A percentile compares a stretch with the other conserved stretches of the same genome.
phyloP scores from a whole-genome alignment of 2,113 vertebrate species.

The Diadophis punctatus region DNA sequence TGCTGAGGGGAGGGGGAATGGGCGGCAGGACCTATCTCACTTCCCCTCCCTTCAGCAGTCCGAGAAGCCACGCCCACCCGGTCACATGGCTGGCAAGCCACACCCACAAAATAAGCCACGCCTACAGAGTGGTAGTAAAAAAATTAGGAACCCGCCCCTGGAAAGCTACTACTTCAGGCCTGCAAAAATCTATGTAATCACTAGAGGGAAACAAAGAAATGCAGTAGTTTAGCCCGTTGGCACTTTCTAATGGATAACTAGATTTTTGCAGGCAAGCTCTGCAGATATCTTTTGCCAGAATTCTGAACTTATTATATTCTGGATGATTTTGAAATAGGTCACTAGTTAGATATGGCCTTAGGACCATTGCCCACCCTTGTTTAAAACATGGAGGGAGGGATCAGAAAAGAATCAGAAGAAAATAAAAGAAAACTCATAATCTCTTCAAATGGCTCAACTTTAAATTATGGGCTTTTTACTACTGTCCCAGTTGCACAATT shows the following conservation, averaged over 20 bases:
- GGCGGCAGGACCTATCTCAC: too few relatives aligned
- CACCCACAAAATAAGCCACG: too few relatives aligned
- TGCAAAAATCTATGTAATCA: not conserved
- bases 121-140: too few relatives aligned
- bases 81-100: too few relatives aligned
- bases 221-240: not conserved
- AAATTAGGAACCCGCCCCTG: too few relatives aligned
- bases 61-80: too few relatives aligned
- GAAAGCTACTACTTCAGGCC: too few relatives aligned
- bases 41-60: too few relatives aligned
- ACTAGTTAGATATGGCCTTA: too few relatives aligned
- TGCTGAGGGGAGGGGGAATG: too few relatives aligned
- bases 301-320: not conserved
- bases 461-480: not conserved
- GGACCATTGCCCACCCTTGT: not conserved
- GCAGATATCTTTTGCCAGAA: not conserved
- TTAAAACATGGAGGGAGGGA: not conserved
- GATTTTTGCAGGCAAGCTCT: not conserved
- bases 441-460: not conserved
- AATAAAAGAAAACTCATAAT: not conserved
- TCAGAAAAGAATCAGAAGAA: not conserved
- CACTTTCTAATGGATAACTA: not conserved
- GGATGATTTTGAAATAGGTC: not conserved
- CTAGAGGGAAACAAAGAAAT: not conserved
- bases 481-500: not conserved